Conservation (phyloP, 1,140 invertebrate species). For the Mamestra configurata region DNA sequence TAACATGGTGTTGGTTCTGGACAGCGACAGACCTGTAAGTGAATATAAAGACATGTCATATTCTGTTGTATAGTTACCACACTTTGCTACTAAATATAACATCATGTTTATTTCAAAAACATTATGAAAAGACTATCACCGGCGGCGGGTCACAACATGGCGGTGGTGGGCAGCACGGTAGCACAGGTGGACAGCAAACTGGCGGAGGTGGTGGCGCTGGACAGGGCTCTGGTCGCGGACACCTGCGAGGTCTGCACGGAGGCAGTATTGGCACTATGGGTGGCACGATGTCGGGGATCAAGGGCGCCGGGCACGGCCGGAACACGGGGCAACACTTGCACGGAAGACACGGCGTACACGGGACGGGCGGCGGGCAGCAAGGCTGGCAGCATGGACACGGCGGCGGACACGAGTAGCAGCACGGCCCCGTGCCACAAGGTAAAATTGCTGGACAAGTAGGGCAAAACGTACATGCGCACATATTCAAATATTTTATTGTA, state of each 20-base stretch:
- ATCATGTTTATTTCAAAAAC: neutral
- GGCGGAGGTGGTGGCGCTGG: conserved; percentile 72
- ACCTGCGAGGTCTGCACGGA: conserved; percentile 71
- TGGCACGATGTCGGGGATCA: conserved; percentile 75
- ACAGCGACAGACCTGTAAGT: conserved; percentile 72
- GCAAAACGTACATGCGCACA: conserved; percentile 74
- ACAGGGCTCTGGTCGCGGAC: conserved; percentile 67
- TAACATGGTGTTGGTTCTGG: conserved; percentile 77
- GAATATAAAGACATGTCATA: conserved; percentile 11
- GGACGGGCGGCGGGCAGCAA: conserved; percentile 75
- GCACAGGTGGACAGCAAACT: conserved; percentile 76
- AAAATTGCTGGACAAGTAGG: conserved; percentile 78
- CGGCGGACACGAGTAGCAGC: conserved; percentile 70
- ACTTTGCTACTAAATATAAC: neutral
- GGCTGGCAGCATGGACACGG: conserved; percentile 75
- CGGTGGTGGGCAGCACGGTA: conserved; percentile 81
- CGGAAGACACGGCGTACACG: conserved; percentile 79
- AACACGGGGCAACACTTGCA: conserved; percentile 73
- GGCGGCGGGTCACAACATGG: conserved; percentile 80
- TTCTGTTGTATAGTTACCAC: neutral
- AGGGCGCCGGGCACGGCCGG: conserved; percentile 74
- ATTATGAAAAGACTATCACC: conserved; percentile 59
- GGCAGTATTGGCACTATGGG: conserved; percentile 78
- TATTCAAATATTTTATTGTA: conserved; percentile 51
- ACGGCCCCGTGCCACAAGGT: conserved; percentile 74